These are phyloP conservation scores for Meteorus sp. DNA, from an alignment of 1,140 invertebrate genomes.

Conservation along the genomic window DNA sequence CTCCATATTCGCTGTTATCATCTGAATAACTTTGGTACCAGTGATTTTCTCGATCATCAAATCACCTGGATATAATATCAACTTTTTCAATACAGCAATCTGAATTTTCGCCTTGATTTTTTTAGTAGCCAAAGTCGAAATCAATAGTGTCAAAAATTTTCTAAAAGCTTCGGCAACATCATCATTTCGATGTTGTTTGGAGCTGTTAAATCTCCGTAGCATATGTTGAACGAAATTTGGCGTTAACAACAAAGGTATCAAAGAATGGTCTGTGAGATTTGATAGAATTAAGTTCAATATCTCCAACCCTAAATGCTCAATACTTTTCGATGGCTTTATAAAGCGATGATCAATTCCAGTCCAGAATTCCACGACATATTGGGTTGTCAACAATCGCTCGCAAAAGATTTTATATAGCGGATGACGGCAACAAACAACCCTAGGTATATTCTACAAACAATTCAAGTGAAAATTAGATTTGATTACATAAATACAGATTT, in stretches of 20 bases:
- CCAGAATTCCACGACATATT: constrained; percentile 61
- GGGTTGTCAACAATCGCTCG: constrained; percentile 54
- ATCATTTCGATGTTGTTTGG: constrained; percentile 55
- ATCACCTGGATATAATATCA: constrained; percentile 68
- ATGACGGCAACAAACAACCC: constrained; percentile 62
- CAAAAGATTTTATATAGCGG: constrained; percentile 65
- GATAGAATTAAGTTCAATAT: constrained; percentile 60
- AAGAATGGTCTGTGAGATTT: constrained; percentile 54
- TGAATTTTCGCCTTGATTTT: constrained; percentile 58
- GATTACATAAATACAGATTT: too few relatives aligned
- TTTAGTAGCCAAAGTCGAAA: constrained; percentile 57
- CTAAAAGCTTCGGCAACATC: constrained; percentile 51
- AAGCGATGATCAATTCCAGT: constrained; percentile 62
- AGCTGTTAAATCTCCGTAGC: constrained; percentile 61
- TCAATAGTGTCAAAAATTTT: constrained; percentile 61
- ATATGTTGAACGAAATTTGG: constrained; percentile 62
- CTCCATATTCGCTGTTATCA: constrained; percentile 63
- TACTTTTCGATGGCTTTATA: constrained; percentile 63
- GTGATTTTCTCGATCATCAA: constrained; percentile 74
- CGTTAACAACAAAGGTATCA: constrained; percentile 59
- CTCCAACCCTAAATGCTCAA: constrained; percentile 60
- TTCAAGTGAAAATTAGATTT: too few relatives aligned
- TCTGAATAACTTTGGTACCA: constrained; percentile 64
- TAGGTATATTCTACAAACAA: constrained; percentile 62
- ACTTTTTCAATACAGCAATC: constrained; percentile 63